Base-by-base conservation (phyloP, 2,113 vertebrate genomes). In the Sakesphorus luctuosus region DNA sequence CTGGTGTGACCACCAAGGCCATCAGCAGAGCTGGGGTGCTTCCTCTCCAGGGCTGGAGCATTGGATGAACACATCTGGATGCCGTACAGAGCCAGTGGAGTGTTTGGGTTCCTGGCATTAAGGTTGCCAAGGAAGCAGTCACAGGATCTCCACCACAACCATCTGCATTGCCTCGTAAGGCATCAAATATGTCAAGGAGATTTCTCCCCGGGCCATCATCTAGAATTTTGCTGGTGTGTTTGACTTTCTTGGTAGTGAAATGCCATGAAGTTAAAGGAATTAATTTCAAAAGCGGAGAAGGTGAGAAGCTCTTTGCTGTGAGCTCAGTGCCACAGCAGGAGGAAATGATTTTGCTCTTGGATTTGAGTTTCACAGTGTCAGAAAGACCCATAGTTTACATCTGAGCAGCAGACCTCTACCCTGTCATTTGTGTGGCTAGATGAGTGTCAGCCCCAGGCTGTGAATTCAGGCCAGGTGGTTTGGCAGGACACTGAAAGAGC, bases 51-150 rank as follows among this genome's bases (percentile, higher is more conserved):
- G 56, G 82, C 63, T 44, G 71, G 5, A 43, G 53, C 20, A 0
- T 16, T 6, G 31, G 50, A 11, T 16, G 35, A 18, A 33, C 0
- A 0, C 2, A 26, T 25, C 55, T 0, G 0, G 13, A 28, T 9
- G 58, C 77, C 0, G 1, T 2, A 9, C 55, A 12, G 75, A 82
- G 80, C 25, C 18, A 2, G 46, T 3, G 2, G 23, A 26, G n/a
- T 0, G 7, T 31, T 68, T 6, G 2, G 55, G 47, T 50, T 75
- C 73, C 80, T 55, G 66, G 49, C 58, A 47, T 44, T 0, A 2
- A 74, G 67, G 78, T 40, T 94, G 89, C 84, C 89, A 83, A 80
- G 91, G 84, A 93, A 93, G 86, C 38, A 36, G 67, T 50, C 8
- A 0, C 55, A 18, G 68, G 31, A 59, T 81, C 52, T 75, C 55